Conservation (phyloP, 2,113 vertebrate genomes). For the Myiozetetes cayanensis region DNA sequence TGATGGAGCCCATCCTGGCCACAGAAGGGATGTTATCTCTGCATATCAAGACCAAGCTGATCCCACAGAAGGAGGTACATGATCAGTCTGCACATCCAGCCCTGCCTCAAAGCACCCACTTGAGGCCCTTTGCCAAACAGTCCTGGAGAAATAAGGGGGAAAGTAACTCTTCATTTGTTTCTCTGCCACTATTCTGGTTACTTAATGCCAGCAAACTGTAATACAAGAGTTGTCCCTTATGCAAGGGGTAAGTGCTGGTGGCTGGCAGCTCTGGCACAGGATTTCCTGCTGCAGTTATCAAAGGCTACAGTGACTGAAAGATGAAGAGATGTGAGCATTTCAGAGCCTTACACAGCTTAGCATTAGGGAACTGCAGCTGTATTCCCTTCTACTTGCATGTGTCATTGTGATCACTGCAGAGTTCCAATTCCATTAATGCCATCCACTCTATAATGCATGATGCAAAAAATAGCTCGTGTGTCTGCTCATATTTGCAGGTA, state of each 20-base stretch:
- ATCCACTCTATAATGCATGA: not conserved
- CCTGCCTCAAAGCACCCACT: not conserved
- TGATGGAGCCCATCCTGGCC: not conserved
- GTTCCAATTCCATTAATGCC: conserved; percentile 19
- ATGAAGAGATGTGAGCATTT: not conserved
- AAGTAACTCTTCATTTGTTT: not conserved
- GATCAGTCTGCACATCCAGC: not conserved
- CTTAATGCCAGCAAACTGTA: not conserved
- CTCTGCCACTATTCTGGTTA: not conserved
- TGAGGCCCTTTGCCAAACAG: not conserved
- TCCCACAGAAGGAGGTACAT: not conserved
- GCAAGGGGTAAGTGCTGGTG: not conserved
- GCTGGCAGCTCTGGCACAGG: not conserved
- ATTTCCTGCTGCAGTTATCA: not conserved
- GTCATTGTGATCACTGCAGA: not conserved
- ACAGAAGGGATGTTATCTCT: accelerated
- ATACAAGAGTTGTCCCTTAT: not conserved
- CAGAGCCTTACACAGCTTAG: not conserved
- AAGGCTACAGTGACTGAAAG: not conserved
- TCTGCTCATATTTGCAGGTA: not conserved
- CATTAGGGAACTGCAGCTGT: not conserved
- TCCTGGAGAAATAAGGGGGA: not conserved
- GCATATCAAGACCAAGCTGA: accelerated
- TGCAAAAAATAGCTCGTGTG: not conserved
- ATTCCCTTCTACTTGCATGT: not conserved